Base-by-base conservation (phyloP, 2,888 invertebrate genomes). In the Pyrocoelia pectoralis region DNA sequence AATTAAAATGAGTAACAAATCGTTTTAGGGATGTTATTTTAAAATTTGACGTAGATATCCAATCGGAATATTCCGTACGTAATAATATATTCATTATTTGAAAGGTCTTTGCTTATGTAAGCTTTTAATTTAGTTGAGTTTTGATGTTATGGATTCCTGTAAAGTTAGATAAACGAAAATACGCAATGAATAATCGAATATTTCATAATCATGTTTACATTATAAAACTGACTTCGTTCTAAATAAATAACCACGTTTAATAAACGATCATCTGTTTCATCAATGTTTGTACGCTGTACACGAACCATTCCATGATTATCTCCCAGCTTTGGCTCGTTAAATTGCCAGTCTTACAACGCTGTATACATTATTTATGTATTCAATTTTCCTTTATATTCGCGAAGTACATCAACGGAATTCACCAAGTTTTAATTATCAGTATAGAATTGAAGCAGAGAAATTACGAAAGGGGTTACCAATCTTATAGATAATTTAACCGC, bases 321-420 rank as follows among this genome's bases (percentile, higher is more conserved):
- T 63, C 57, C 56, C 50, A 48, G 56, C 54, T 63, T 59, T 59
- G 57, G 49, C 55, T 64, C 55, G 62, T 52, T 50, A 51, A 59
- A 64, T 64, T 64, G 55, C 58, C 58, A 54, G 55, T 64, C 63
- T 64, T 64, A 64, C 57, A 53, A 62, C 62, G 29, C 56, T 33
- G 53, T 62, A 62, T 62, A 68, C 72, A 75, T 76, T 73, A 76
- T 76, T 77, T 77, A 77, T 77, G 76, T 71, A 78, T 77, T 77
- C 74, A 77, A 77, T 77, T 75, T 77, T 76, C 75, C 74, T 75
- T 73, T 72, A 76, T 70, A 70, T 68, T 61, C 69, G 66, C 61
- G 67, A 70, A 73, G 68, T 71, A 58, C 71, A 70, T 70, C 71
- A 71, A 68, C 72, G 69, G 70, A 72, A 71, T 71, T 69, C 68